Base-by-base conservation (phyloP, 2,797 vertebrate genomes). In the Limnodromus scolopaceus region DNA sequence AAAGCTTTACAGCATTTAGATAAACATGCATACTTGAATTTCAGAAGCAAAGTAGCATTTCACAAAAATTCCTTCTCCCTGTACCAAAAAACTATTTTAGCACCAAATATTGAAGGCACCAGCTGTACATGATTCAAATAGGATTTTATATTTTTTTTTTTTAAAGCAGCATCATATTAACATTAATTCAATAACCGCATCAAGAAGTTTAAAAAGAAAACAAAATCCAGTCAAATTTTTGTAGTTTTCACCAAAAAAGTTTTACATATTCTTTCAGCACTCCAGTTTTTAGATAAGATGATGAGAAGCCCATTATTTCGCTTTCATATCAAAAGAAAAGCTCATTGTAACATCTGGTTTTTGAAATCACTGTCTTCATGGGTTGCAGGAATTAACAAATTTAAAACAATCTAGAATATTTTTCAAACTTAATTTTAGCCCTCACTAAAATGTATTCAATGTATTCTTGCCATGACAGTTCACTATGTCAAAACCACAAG, bases 1-100 rank as follows among this genome's bases (percentile, higher is more conserved):
- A 75, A 96, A 95, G 36, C 25, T 87, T 93, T 87, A 96, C 41
- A 96, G 88, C 75, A 46, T 57, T 92, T 27, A 94, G 27, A 89
- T 43, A 89, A 93, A 71, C 3, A 55, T 4, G 34, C 46, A 78
- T 28, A 92, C 48, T 84, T 69, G 54, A 92, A 96, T 89, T 95
- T 70, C 49, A 93, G 77, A 84, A 93, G 55, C 53, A 54, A 94
- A 90, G 9, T 11, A 93, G 61, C 15, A 79, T 90, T 80, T 93
- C 72, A 94, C 2, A 95, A 96, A 87, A 89, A 6, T 41, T 93
- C 23, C 14, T 95, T 43, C 24, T 41, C 16, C 51, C 30, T 51
- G 48, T 41, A 66, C 13, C 54, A 55, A 81, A 81, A 90, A 72
- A 72, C 10, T 25, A 27, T 19, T 71, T 80, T 19, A 68, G 58